Percentiles rank a stretch among this genome's conserved stretches.
Evolutionary conservation across 1,140 invertebrate species (phyloP).

Genomic region (Drosophila sproati): DNA sequence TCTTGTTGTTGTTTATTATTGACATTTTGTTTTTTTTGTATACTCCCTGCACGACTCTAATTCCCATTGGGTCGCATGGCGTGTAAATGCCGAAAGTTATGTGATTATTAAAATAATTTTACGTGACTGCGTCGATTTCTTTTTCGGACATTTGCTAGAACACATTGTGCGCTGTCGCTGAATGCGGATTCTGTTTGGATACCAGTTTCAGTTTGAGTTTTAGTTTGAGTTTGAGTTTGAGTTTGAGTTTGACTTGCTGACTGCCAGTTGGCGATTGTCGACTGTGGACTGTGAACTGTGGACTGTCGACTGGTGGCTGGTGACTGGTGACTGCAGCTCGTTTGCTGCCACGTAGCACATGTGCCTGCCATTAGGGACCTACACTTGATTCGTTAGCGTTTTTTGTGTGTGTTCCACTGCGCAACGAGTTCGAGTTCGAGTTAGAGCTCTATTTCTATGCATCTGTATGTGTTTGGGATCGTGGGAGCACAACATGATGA

Average conservation of each 20-base stretch:
- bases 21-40: constrained; percentile 67
- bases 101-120: constrained; percentile 83
- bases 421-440: constrained; percentile 35
- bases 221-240: no score
- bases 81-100: constrained; percentile 82
- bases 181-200: constrained; percentile 12
- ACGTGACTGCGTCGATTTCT: constrained; percentile 81
- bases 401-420: constrained; percentile 59
- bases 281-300: constrained; percentile 2
- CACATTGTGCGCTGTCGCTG: constrained; percentile 21
- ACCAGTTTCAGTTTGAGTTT: constrained; percentile 15
- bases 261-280: constrained; percentile 6
- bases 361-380: constrained; percentile 77
- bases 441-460: constrained; percentile 1
- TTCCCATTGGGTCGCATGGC: constrained; percentile 65
- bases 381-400: constrained; percentile 79
- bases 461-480: constrained; percentile 41
- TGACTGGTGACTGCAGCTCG: constrained; percentile 65
- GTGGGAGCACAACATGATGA: constrained; percentile 42
- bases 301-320: constrained; percentile 28
- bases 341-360: constrained; percentile 78
- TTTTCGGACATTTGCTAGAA: constrained; percentile 60
- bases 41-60: no score
- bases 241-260: neutral
- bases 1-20: constrained; percentile 62